Base-by-base conservation (phyloP, 1,140 invertebrate species). In the Watersipora subatra region DNA sequence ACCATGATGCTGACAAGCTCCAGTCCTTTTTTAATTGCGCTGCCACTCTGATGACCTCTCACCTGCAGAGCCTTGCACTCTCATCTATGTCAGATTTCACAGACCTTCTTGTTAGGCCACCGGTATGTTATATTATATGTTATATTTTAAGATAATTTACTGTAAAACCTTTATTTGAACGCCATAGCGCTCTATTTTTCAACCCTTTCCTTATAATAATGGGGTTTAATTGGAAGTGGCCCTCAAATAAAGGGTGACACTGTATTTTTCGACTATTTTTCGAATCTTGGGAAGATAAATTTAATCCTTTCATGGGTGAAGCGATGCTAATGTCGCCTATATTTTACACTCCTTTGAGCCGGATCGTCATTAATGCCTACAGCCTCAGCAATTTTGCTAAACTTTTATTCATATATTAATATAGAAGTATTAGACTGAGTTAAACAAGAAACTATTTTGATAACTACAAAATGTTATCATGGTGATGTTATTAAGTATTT, bases 11-110 rank as follows among this genome's bases (percentile, higher is more conserved):
- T 55, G 83, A 81, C 3, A 83, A 85, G 72, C 84, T 89, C 71
- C 84, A 85, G 72, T 84, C 85, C 62, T 92, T 93, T 80, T 93
- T 89, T 73, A 88, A 91, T 73, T 90, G 89, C 71, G 84, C 92
- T 1, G 87, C 88, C 2, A 86, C 87, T 20, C 81, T 93, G 22
- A 93, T 94, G 91, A 89, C 89, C 2, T 86, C 86, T 69, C 88
- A 92, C 71, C 78, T 94, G 25, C 89, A 91, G 76, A 84, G 84
- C 27, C 76, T 93, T 28, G 89, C 87, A 67, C 78, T 91, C n/a
- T 85, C 87, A 69, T 92, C 90, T 15, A 84, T 93, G 64, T 79
- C 85, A 58, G 88, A 91, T 66, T 93, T 86, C 72, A 86, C 87
- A 2, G 80, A 89, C 64, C 89, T 89, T 69, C 83, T 93, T 19